Evolutionary conservation across 2,888 invertebrate genomes (phyloP).

Genomic region (Chaetogeoica ovagalla): DNA sequence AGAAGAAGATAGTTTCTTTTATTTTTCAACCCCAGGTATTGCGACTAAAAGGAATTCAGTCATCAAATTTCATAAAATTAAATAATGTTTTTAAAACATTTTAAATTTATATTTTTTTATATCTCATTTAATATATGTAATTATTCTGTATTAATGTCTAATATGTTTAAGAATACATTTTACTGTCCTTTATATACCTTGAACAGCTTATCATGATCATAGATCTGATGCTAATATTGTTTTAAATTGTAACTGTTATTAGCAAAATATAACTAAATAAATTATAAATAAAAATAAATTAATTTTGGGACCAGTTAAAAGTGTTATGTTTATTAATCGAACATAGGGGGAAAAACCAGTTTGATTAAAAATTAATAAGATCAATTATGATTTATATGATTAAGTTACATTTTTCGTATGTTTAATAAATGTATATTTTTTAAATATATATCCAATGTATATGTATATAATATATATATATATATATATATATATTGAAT

Average conservation of each 20-base stretch:
- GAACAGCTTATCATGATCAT: slow-evolving; percentile 23
- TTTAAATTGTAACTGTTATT: slow-evolving; percentile 31
- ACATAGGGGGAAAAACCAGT: neutral
- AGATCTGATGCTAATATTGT: slow-evolving; percentile 41
- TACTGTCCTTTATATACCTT: slow-evolving; percentile 33
- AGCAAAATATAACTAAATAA: slow-evolving; percentile 41
- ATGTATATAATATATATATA: no score
- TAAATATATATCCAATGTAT: neutral
- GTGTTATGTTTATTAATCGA: slow-evolving; percentile 16
- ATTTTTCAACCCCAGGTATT: slow-evolving; percentile 12
- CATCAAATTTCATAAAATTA: slow-evolving; percentile 20
- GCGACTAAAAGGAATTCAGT: slow-evolving; percentile 19
- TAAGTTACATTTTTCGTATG: slow-evolving; percentile 28
- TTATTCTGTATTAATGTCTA: slow-evolving; percentile 37
- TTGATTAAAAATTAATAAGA: neutral
- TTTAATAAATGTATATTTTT: slow-evolving; percentile 7
- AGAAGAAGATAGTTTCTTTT: slow-evolving; percentile 41
- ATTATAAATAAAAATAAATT: slow-evolving; percentile 32
- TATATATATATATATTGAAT: neutral
- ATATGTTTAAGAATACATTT: slow-evolving; percentile 37
- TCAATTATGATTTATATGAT: slow-evolving; percentile 3
- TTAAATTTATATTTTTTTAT: slow-evolving; percentile 48
- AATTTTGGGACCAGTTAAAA: slow-evolving; percentile 44
- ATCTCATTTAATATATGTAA: slow-evolving; percentile 14
- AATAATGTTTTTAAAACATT: slow-evolving; percentile 20